Base-by-base conservation (phyloP, 2,113 vertebrate genomes). In the Furnarius figulus region DNA sequence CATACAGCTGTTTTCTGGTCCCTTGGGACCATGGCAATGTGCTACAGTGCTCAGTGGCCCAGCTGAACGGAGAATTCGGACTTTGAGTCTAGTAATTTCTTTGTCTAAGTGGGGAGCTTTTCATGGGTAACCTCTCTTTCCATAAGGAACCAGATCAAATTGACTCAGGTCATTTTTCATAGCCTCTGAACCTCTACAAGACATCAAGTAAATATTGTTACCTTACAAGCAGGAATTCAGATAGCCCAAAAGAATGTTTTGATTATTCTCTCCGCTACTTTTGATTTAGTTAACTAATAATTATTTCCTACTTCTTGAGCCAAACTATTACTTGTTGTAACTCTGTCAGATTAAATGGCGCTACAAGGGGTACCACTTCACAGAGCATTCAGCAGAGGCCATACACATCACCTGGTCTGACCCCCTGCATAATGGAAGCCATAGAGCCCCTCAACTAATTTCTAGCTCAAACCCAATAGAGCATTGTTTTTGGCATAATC, bases 21-120 rank as follows among this genome's bases (percentile, higher is more conserved):
- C 44, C 15, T 8, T 0, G 1, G 21, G 28, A 33, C 28, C 33
- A 15, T 46, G 25, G 3, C 7, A 2, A 8, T 50, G 8, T 55
- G 30, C 20, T 47, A 28, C 49, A 58, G 9, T 28, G 13, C 49
- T 65, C 33, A 66, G 31, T 33, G 35, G 9, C 25, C 37, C 50
- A 71, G n/a, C 6, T 76, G 35, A 85, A 81, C 71, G 63, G 16
- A 74, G 20, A 91, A 71, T 84, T 59, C 77, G 39, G 62, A 47
- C 24, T 66, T 56, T 52, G n/a, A 70, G 12, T 46, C 30, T 58
- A 66, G 14, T 44, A 74, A 44, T 8, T 58, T 81, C 47, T 66
- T 10, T 37, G 6, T 66, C 52, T 62, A 67, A 37, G 9, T 75
- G 21, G 16, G 30, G 19, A 89, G 5, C 2, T 74, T 85, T 65